Evolutionary conservation across 1,140 invertebrate species (phyloP).

Genomic region (Steinernema khuongi): DNA sequence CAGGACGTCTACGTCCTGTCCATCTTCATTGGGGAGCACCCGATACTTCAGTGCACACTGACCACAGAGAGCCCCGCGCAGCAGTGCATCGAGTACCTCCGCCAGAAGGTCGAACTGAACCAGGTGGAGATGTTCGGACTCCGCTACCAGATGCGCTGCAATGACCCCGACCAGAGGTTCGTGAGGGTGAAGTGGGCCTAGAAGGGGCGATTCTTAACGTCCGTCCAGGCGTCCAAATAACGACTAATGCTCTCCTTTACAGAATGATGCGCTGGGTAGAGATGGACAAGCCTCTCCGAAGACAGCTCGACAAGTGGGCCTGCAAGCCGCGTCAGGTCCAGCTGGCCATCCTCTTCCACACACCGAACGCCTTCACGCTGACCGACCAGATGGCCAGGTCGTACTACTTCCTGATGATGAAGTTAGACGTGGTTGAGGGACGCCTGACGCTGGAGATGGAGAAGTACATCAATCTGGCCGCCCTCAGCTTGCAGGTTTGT

Average conservation of each 20-base stretch:
- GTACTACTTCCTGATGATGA: constrained; percentile 47
- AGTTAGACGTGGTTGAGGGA: constrained; percentile 44
- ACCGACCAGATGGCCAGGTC: constrained; percentile 28
- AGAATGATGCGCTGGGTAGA: constrained; percentile 51
- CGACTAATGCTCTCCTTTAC: not conserved
- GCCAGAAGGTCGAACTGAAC: constrained; percentile 39
- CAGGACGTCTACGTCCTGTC: constrained; percentile 46
- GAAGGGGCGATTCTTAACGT: not conserved
- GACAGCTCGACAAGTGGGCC: constrained; percentile 50
- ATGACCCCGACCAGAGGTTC: constrained; percentile 43
- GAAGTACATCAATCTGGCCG: constrained; percentile 36
- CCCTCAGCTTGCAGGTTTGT: constrained; percentile 42
- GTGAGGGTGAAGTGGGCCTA: no score
- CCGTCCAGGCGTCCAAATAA: not conserved
- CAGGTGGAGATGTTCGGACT: constrained; percentile 46
- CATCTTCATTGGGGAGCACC: constrained; percentile 43
- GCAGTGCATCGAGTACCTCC: constrained; percentile 45
- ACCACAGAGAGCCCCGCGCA: constrained; percentile 43
- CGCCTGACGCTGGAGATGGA: constrained; percentile 28
- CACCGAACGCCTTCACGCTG: constrained; percentile 45
- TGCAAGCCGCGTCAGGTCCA: constrained; percentile 50
- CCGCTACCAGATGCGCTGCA: constrained; percentile 49
- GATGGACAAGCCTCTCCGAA: constrained; percentile 45
- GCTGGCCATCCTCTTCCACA: constrained; percentile 50
- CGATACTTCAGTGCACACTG: constrained; percentile 47